Evolutionary conservation across 1,140 invertebrate genomes (phyloP).

Genomic region (Drosophila nasuta): DNA sequence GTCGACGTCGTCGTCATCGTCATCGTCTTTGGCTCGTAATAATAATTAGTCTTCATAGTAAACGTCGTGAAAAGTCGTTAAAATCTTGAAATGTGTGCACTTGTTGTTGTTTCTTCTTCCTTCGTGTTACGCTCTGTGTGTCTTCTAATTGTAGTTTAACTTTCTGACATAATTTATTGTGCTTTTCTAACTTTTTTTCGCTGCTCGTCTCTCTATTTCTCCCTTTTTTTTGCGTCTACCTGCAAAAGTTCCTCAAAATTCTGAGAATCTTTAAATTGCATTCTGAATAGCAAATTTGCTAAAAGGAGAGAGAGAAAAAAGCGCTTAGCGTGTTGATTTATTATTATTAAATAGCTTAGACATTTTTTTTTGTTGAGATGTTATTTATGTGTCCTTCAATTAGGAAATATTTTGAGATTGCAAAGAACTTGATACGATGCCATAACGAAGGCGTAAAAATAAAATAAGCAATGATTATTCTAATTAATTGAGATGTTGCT

Average conservation of each 20-base stretch:
- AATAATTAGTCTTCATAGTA: conserved; percentile 63
- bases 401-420: conserved; percentile 20
- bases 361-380: conserved; percentile 12
- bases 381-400: conserved; percentile 33
- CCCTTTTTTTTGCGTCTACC: conserved; percentile 45
- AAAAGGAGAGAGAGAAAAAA: conserved; percentile 24
- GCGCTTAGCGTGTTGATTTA: conserved; percentile 50
- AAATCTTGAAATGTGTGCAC: conserved; percentile 49
- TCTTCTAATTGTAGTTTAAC: conserved; percentile 78
- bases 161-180: conserved; percentile 76
- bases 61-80: conserved; percentile 55
- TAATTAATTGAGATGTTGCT: too few species aligned
- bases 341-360: conserved; percentile 36
- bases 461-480: too few species aligned
- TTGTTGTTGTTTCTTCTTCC: conserved; percentile 2
- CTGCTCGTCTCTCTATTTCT: conserved; percentile 16
- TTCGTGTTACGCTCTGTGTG: conserved; percentile 29
- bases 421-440: conserved; percentile 8
- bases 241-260: conserved; percentile 49
- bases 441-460: too few species aligned
- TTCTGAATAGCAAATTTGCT: conserved; percentile 60
- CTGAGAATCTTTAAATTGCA: conserved; percentile 73
- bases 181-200: conserved; percentile 35
- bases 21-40: conserved; percentile 32
- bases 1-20: conserved; percentile 6